Evolutionary conservation across 2,113 vertebrate species (phyloP).

Genomic region (Elephas maximus): DNA sequence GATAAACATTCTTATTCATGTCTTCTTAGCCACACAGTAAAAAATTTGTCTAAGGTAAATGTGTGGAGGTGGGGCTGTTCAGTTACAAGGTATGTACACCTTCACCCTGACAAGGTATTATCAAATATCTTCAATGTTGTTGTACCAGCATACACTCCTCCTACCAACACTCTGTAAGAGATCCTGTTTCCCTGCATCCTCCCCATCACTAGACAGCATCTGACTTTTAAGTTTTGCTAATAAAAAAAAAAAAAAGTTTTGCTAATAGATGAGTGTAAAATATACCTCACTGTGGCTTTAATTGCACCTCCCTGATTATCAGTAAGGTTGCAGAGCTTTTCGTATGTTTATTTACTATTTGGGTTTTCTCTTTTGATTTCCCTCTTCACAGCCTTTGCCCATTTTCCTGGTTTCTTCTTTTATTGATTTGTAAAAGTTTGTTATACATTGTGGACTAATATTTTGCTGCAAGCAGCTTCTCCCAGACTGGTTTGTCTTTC

Average conservation of each 20-base stretch:
- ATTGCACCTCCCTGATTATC: neutral
- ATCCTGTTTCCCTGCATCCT: neutral
- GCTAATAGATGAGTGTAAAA: neutral
- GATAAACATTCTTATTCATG: neutral
- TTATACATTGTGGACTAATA: neutral
- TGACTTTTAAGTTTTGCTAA: neutral
- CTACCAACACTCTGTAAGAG: neutral
- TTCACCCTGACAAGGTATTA: neutral
- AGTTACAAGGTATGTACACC: neutral
- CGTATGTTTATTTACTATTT: neutral
- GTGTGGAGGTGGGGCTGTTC: neutral
- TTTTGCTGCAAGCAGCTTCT: constrained; percentile 43
- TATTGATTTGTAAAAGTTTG: constrained; percentile 24
- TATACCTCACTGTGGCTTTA: neutral
- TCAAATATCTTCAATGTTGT: neutral
- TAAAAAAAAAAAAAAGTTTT: neutral
- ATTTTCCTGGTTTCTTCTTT: neutral
- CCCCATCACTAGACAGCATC: neutral
- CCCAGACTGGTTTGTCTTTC: neutral
- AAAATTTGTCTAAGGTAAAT: neutral
- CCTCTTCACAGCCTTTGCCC: neutral
- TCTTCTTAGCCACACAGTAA: neutral
- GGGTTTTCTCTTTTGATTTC: constrained; percentile 25
- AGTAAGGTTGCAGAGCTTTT: neutral
- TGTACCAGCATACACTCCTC: neutral